phyloP scores from a whole-genome alignment of 2,888 invertebrate genomes.

The Drosophila parthenogenetica region DNA sequence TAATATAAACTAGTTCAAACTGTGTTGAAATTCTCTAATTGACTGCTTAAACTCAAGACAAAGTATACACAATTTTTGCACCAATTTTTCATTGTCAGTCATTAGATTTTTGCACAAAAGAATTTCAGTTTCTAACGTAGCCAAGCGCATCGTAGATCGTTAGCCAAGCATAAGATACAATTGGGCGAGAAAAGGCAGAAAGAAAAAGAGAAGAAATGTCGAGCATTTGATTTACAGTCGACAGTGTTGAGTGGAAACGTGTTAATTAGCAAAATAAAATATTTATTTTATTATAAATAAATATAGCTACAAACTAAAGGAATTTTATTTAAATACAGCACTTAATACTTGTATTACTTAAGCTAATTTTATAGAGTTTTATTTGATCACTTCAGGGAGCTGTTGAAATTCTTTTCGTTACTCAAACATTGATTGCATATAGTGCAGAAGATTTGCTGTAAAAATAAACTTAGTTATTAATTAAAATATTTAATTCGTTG shows the following conservation, averaged over 20 bases:
- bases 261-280: constrained; percentile 70
- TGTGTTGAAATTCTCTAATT: neutral
- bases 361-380: neutral
- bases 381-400: constrained; percentile 48
- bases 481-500: too few relatives aligned
- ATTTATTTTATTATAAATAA: constrained; percentile 33
- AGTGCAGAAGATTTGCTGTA: constrained; percentile 75
- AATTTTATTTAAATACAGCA: constrained; percentile 10
- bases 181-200: constrained; percentile 32
- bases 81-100: constrained; percentile 27
- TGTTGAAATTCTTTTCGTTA: constrained; percentile 73
- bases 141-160: constrained; percentile 37
- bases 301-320: constrained; percentile 10
- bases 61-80: neutral
- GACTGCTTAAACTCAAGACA: constrained; percentile 2
- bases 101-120: constrained; percentile 21
- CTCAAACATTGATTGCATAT: constrained; percentile 76
- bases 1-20: neutral
- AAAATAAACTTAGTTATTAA: neutral
- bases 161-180: constrained; percentile 45
- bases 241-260: constrained; percentile 49
- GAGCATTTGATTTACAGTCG: constrained; percentile 34
- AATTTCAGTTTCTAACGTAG: constrained; percentile 43
- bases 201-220: constrained; percentile 32
- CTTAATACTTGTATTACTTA: neutral